Evolutionary conservation across 2,113 vertebrate genomes (phyloP).

Genomic region (Percopsis transmontana): DNA sequence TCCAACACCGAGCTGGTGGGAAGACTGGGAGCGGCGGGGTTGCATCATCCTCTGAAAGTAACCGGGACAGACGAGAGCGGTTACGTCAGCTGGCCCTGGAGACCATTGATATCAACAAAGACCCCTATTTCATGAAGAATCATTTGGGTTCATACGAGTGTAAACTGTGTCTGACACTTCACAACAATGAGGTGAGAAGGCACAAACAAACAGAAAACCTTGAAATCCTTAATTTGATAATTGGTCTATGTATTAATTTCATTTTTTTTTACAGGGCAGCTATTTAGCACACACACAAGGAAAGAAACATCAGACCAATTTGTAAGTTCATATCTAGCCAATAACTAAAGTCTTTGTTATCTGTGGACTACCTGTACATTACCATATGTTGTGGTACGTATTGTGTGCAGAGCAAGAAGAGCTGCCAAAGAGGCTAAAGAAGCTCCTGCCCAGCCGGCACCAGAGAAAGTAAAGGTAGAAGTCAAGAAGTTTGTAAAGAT

Average conservation of each 20-base stretch:
- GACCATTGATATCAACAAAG: constrained; percentile 98
- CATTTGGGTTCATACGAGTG: constrained; percentile 98
- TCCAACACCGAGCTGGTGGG: constrained; percentile 94
- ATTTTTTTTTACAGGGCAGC: constrained; percentile 83
- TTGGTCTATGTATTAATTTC: background rate
- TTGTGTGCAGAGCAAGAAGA: constrained; percentile 81
- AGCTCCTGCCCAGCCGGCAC: constrained; percentile 94
- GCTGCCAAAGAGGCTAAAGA: constrained; percentile 98
- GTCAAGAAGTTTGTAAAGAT: constrained; percentile 99
- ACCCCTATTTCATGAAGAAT: constrained; percentile 99
- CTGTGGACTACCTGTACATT: background rate
- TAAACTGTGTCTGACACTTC: constrained; percentile 95
- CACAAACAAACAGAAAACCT: background rate
- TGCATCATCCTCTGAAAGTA: constrained; percentile 94
- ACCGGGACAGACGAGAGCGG: constrained; percentile 90
- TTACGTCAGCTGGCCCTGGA: constrained; percentile 93
- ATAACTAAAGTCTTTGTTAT: background rate
- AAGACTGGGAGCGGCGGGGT: constrained; percentile 97
- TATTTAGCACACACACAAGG: constrained; percentile 98
- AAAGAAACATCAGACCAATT: constrained; percentile 98
- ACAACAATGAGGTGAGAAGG: constrained; percentile 92
- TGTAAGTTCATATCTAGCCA: constrained; percentile 81
- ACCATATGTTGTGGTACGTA: background rate
- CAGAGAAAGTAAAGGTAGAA: constrained; percentile 97
- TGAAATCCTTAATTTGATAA: background rate